Base-by-base conservation (phyloP, 2,888 invertebrate genomes). In the Trichopoda pennipes region DNA sequence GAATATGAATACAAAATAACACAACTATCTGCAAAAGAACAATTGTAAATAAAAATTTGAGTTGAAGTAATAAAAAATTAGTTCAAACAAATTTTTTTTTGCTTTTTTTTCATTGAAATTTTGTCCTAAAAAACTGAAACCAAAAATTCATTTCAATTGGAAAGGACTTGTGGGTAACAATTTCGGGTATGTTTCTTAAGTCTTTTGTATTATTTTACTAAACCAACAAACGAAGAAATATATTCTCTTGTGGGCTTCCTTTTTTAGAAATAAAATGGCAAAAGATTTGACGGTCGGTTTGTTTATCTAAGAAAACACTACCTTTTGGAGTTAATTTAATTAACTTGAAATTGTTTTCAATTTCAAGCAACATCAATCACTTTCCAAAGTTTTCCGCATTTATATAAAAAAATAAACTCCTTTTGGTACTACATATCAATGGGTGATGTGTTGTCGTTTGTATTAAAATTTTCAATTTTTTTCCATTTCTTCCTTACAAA, bases 381-480 rank as follows among this genome's bases (percentile, higher is more conserved):
- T 84, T 84, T 85, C 80, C 81, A 84, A 84, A 84, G 75, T 84
- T 83, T 85, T 85, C 82, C 84, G 84, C 80, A 78, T 84, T 61
- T 77, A 81, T 80, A 12, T 6, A 28, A 28, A 28, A 28, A 51
- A 69, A 72, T n/a, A 77, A 47, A 35, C 77, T 80, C 63, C 72
- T 68, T 73, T 17, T 76, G 44, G 53, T 42, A 55, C 58, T 21
- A 14, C 23, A 14, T 44, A 6, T 2, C 47, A 32, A 38, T 73
- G 21, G 19, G 8, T 53, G 51, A 68, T 75, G 47, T 51, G 73
- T 60, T 72, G 63, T 19, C 28, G 32, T 28, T 47, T 63, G 7
- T 35, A 38, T 68, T 56, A 42, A 49, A 38, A 12, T 38, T 10
- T 38, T 38, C 12, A 12, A 12, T 12, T 38, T 56, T 68, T 38